These are phyloP conservation scores for Adrianichthys oophorus DNA, from an alignment of 2,797 vertebrate genomes.

Conservation along the genomic window DNA sequence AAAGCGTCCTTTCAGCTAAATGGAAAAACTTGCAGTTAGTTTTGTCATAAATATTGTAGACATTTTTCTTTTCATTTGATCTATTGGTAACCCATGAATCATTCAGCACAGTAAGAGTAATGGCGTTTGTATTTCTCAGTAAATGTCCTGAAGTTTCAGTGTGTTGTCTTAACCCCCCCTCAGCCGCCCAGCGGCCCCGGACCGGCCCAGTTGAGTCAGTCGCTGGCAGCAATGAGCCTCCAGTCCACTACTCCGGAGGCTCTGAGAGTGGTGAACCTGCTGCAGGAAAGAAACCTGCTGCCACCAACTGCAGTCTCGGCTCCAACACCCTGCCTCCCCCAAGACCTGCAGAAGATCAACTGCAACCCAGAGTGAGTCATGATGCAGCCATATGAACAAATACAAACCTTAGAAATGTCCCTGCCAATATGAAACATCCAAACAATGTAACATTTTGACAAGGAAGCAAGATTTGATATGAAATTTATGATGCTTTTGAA, in stretches of 20 bases:
- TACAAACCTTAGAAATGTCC: too few relatives aligned
- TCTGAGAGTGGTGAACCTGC: conserved; percentile 89
- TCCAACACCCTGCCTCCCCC: conserved; percentile 88
- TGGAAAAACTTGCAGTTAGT: too few relatives aligned
- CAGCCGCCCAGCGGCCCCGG: conserved; percentile 80
- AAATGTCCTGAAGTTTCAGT: neutral
- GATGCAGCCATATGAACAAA: neutral
- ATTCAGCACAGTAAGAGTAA: too few relatives aligned
- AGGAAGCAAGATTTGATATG: too few relatives aligned
- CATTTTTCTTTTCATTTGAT: too few relatives aligned
- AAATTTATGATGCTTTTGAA: too few relatives aligned
- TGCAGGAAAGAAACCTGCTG: conserved; percentile 94
- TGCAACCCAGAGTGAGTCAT: conserved; percentile 91
- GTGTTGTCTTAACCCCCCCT: neutral
- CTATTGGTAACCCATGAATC: too few relatives aligned
- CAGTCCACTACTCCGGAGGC: conserved; percentile 85
- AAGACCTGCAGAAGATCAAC: conserved; percentile 93
- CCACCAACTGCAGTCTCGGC: conserved; percentile 79
- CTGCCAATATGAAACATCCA: too few relatives aligned
- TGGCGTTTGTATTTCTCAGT: too few relatives aligned
- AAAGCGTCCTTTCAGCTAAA: too few relatives aligned
- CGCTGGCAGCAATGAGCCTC: conserved; percentile 85
- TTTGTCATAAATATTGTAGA: too few relatives aligned
- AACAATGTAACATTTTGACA: too few relatives aligned
- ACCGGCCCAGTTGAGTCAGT: conserved; percentile 82